Evolutionary conservation across 2,113 vertebrate species (phyloP), one percentile per base, ranked within the genome.

Genomic region (Okapia johnstoni): DNA sequence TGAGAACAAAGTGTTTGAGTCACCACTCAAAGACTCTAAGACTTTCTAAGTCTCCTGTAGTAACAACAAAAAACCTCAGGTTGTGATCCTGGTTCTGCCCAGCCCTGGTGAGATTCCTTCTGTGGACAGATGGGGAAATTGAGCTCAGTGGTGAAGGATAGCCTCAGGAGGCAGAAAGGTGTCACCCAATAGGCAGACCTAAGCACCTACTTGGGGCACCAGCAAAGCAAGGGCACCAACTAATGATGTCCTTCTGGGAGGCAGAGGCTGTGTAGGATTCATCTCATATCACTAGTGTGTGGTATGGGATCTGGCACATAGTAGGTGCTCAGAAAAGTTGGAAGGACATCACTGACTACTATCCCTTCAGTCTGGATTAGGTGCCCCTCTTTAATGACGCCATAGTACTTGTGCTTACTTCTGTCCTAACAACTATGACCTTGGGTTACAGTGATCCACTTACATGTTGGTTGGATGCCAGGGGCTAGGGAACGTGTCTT

Each of bases 1-100:
- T 54, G 58, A 93, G 26, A 96, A 94, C 57, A 76, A 92, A 93
- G 21, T 43, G 33, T 86, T 92, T 93, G 73, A 90, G 13, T 90
- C 80, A 88, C 85, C 13, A 88, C 19, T 96, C 57, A 63, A 52
- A 81, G 85, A 7, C 21, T 87, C 50, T 76, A 84, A 88, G 33
- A 80, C 40, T 54, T 92, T 96, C 54, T 46, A 91, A 66, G 66
- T 81, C 15, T 25, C 7, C 28, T 63, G 14, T 26, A 88, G 19
- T 73, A 87, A 97, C 60, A 96, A 55, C n/a, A 23, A n/a, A 96
- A 97, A 93, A 3, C 5, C 55, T 21, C 58, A 88, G 61, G 52
- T 66, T 95, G 52, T 95, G 58, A 84, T 92, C 43, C 70, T 89
- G 70, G 19, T 54, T 93, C 19, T 87, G 46, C 40, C 26, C 96